phyloP scores from a whole-genome alignment of 2,888 invertebrate species.

The Eudasyphora cyanicolor region DNA sequence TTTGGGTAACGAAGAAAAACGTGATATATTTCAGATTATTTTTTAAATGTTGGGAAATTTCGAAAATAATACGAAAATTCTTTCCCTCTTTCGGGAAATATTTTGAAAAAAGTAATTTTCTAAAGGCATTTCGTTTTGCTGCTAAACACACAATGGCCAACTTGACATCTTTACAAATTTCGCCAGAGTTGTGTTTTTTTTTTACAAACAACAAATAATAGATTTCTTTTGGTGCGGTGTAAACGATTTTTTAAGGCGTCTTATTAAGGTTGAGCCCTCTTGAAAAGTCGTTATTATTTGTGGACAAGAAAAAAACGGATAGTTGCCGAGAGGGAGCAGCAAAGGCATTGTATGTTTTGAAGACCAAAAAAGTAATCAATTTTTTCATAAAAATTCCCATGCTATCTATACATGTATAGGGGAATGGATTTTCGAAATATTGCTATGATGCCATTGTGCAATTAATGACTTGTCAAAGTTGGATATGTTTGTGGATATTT shows the following conservation, averaged over 20 bases:
- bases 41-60: constrained; percentile 46
- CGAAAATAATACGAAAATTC: background rate
- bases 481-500: too few species aligned
- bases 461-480: background rate
- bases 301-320: constrained; percentile 47
- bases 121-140: background rate
- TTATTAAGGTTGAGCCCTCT: constrained; percentile 57
- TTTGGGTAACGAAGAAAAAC: background rate
- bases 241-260: constrained; percentile 15
- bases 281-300: constrained; percentile 60
- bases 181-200: constrained; percentile 39
- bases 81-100: background rate
- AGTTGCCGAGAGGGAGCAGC: constrained; percentile 43
- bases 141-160: constrained; percentile 12
- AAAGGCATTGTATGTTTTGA: background rate
- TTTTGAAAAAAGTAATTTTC: constrained; percentile 20
- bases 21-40: constrained; percentile 38
- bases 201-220: too few species aligned
- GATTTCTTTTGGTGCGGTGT: background rate
- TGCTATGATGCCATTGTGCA: background rate
- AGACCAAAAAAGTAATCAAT: constrained; percentile 2
- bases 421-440: background rate
- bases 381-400: background rate
- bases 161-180: constrained; percentile 52
- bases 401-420: background rate